Evolutionary conservation across 2,797 vertebrate genomes (phyloP), one percentile per base, ranked within the genome.

Genomic region (Acrossocheilus fasciatus): DNA sequence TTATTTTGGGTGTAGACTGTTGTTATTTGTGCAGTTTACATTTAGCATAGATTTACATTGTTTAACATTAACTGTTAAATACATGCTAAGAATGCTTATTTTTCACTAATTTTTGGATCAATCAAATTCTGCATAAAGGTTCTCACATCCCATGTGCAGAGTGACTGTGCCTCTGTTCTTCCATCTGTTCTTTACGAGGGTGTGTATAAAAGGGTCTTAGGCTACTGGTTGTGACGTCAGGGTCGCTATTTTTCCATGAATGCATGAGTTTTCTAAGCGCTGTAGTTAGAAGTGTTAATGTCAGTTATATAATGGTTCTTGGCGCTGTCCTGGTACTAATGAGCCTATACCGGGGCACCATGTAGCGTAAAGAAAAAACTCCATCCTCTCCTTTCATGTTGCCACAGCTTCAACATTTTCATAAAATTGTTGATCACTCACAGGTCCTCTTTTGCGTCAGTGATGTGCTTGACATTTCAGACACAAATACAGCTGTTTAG

Each of bases 231-330:
- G 39, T 87, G 82, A 82, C 11, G 20, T 79, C 75, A 69, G 26
- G 11, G 62, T 20, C 2, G 12, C 72, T 41, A 45, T 79, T 81
- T 87, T 88, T 88, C 86, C 75, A 57, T 64, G 69, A 75, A 74
- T 86, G 80, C 50, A 45, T 78, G 50, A 2, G 68, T 78, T 86
- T 79, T 76, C 57, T 23, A 45, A 82, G 70, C 8, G 12, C 82
- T 75, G 83, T 57, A 64, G 75, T 74, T 62, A 73, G 26, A 30
- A 78, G 76, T 69, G 83, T 89, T 83, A 87, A 84, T 75, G 82
- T 80, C 83, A 83, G 75, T 78, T 83, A 81, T 47, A 66, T 85
- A 89, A 82, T 47, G 47, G 68, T 87, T 80, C 41, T 62, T 76
- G 81, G 50, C 76, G 1, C 74, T 66, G 74, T 36, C 41, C 43